Evolutionary conservation across 92 coral and sea anemone genomes (phyloP).

Genomic region (Scolanthus callimorphus): DNA sequence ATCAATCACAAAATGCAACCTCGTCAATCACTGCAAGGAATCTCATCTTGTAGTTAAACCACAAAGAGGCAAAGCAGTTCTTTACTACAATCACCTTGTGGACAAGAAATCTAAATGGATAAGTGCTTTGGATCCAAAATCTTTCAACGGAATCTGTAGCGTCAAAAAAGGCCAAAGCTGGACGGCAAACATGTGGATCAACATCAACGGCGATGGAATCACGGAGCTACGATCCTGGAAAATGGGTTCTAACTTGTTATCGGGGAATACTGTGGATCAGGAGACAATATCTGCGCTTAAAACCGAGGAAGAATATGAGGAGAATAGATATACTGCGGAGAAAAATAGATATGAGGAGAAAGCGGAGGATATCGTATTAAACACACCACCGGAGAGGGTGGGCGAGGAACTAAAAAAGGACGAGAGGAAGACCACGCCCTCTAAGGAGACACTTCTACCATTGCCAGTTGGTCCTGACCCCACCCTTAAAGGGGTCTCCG

Average conservation of each 20-base stretch:
- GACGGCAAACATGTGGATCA: conserved; percentile 91
- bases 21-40: conserved; percentile 70
- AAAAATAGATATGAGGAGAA: conserved; percentile 19
- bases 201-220: conserved; percentile 79
- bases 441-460: neutral
- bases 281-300: conserved; percentile 53
- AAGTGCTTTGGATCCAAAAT: conserved; percentile 72
- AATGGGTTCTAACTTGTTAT: conserved; percentile 77
- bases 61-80: conserved; percentile 76
- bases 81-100: conserved; percentile 87
- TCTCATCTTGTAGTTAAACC: conserved; percentile 78
- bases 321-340: conserved; percentile 63
- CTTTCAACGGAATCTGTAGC: conserved; percentile 88
- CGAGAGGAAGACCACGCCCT: neutral
- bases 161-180: conserved; percentile 84
- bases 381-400: neutral
- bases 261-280: conserved; percentile 43
- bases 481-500: conserved; percentile 40
- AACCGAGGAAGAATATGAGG: conserved; percentile 25
- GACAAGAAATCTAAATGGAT: conserved; percentile 67
- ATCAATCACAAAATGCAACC: conserved; percentile 71
- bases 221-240: conserved; percentile 82
- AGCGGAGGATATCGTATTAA: neutral
- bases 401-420: conserved; percentile 9
- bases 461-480: conserved; percentile 29